Conservation (phyloP, 2,113 vertebrate genomes). For the Neolamprologus modestus region DNA sequence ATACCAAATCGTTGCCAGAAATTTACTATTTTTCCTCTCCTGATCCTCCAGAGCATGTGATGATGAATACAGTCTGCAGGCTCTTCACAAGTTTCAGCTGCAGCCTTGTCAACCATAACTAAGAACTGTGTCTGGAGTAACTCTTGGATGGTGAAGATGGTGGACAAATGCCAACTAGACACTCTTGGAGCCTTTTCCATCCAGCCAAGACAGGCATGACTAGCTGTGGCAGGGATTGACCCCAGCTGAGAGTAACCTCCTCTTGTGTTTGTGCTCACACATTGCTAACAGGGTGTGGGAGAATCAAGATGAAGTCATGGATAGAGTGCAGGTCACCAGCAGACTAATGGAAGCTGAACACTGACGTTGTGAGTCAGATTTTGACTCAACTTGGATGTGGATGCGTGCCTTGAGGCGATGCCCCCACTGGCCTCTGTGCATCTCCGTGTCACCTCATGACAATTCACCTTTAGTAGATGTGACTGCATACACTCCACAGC, state of each 20-base stretch:
- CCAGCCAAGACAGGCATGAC: not conserved
- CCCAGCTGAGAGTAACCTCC: not conserved
- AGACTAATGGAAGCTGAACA: constrained; percentile 25
- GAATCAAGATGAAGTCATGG: not conserved
- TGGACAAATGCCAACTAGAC: not conserved
- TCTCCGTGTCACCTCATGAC: constrained; percentile 13
- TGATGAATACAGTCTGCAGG: not conserved
- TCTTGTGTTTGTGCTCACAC: not conserved
- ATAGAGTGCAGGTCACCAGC: not conserved
- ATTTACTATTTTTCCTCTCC: not conserved
- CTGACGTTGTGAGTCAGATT: constrained; percentile 16
- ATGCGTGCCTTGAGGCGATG: not conserved
- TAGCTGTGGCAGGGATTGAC: not conserved
- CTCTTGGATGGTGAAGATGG: not conserved
- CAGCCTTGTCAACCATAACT: not conserved
- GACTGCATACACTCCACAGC: not conserved
- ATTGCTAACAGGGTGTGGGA: not conserved
- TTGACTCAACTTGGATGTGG: not conserved
- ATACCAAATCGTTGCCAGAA: not conserved
- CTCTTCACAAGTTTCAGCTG: not conserved
- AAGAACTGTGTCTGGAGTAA: not conserved
- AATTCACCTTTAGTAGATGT: not conserved
- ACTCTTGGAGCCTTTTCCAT: not conserved
- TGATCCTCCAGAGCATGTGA: not conserved
- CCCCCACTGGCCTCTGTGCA: constrained; percentile 1